Evolutionary conservation across 2,888 invertebrate genomes (phyloP), one percentile per base, ranked within the genome.

Genomic region (Drosophila cracens): DNA sequence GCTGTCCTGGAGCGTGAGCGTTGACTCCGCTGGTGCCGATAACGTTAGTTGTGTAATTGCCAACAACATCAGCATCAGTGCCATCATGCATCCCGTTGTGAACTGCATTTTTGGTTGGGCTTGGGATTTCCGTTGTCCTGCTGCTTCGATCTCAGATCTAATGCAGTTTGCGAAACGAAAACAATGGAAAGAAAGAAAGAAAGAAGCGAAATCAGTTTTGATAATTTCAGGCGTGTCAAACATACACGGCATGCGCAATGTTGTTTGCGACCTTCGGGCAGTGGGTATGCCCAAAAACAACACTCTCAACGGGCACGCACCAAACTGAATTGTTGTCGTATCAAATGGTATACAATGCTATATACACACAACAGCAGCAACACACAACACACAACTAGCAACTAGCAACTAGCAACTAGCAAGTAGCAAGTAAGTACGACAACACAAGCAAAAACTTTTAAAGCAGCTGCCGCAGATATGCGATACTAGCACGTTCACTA

Each of bases 401-500:
- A 33, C 33, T 31, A 33, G 57, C 52, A 40, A 57, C 33, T 63
- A 52, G 34, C 54, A 25, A 33, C 33, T 31, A 33, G 57, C 52
- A 40, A 38, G 21, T 40, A 43, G 38, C 16, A 51, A 51, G 11
- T 54, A 36, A 54, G 36, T 56, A 54, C 59, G 33, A 59, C 48
- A 52, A 49, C 54, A 68, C 54, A 69, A 36, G 29, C 43, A 16
- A 57, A 27, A 67, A 63, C 21, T 65, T 73, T 60, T 59, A 16
- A 43, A 64, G 52, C 82, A 87, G 82, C 82, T 78, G 77, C 81
- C 78, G 80, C 66, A 77, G 81, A 79, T 81, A 85, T 80, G 81
- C 92, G 93, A 92, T 92, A 93, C 91, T 89, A 91, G 90, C 92
- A 87, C 92, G 93, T 92, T 92, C 92, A 92, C 93, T 92, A 92